These are phyloP conservation scores for Physocephala rufipes DNA, from an alignment of 2,888 invertebrate genomes.

Conservation along the genomic window DNA sequence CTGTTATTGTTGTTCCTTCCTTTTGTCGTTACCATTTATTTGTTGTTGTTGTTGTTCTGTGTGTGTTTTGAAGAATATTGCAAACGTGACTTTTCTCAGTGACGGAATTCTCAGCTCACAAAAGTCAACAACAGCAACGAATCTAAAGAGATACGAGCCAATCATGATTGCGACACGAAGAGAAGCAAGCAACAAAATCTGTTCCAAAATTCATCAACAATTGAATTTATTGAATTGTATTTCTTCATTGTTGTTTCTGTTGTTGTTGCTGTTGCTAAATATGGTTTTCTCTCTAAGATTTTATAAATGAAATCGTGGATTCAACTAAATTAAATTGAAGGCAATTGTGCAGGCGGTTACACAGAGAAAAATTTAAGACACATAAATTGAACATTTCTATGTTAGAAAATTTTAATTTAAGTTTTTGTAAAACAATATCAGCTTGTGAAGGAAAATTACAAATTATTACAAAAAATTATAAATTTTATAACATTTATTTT, in stretches of 20 bases:
- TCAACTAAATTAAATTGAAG: no score
- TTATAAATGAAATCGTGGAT: neutral
- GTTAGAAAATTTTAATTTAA: no score
- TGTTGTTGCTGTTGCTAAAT: neutral
- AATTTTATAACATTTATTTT: no score
- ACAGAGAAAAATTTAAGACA: no score
- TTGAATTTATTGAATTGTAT: neutral
- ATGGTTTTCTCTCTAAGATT: neutral
- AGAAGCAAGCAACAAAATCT: neutral
- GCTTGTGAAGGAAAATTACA: no score
- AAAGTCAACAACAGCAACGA: conserved; percentile 29
- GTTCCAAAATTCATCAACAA: neutral
- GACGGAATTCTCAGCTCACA: conserved; percentile 27
- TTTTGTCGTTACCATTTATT: conserved; percentile 30
- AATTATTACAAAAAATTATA: no score
- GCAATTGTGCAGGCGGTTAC: no score
- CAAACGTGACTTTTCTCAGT: conserved; percentile 52
- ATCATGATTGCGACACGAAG: neutral
- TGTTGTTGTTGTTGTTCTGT: conserved; percentile 40
- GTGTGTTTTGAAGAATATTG: conserved; percentile 55
- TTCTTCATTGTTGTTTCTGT: no score
- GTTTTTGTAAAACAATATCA: no score
- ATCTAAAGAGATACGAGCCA: neutral
- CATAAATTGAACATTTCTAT: no score
- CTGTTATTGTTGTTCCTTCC: conserved; percentile 23